These are phyloP conservation scores for Zenarchopterus dispar DNA, from an alignment of 2,797 vertebrate species.

Conservation along the genomic window DNA sequence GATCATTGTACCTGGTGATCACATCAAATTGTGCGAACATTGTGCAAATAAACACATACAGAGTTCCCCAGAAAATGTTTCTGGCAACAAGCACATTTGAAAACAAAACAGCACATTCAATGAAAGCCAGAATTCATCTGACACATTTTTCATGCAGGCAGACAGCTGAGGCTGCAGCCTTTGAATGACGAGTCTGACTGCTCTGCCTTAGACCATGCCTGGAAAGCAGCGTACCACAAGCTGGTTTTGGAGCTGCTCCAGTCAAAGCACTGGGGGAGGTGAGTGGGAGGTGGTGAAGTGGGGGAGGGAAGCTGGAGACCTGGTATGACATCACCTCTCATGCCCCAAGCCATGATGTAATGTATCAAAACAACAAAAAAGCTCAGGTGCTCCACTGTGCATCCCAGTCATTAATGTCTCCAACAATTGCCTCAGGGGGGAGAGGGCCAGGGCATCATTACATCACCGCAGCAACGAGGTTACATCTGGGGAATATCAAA, in stretches of 20 bases:
- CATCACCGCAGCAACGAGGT: constrained; percentile 74
- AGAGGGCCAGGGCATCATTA: constrained; percentile 65
- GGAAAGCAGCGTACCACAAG: constrained; percentile 39
- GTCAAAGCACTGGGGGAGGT: constrained; percentile 48
- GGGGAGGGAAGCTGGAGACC: constrained; percentile 59
- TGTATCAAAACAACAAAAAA: constrained; percentile 78
- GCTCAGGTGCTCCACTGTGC: constrained; percentile 77
- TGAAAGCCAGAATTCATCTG: neutral
- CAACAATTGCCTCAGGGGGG: constrained; percentile 40
- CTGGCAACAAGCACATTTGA: neutral
- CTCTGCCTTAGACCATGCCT: constrained; percentile 58
- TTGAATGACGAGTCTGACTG: constrained; percentile 21
- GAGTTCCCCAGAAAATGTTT: neutral
- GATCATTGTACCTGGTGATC: neutral
- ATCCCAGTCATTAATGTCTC: constrained; percentile 66
- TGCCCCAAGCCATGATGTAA: constrained; percentile 81
- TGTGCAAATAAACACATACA: neutral
- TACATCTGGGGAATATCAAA: constrained; percentile 62
- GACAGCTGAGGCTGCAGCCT: constrained; percentile 28
- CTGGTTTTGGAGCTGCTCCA: constrained; percentile 70
- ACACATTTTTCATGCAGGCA: neutral
- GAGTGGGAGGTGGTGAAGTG: constrained; percentile 34
- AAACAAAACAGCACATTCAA: constrained; percentile 3
- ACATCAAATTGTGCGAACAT: neutral
- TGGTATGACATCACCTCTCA: constrained; percentile 78